Conservation (phyloP, 2,797 vertebrate species). For the Spondyliosoma cantharus region DNA sequence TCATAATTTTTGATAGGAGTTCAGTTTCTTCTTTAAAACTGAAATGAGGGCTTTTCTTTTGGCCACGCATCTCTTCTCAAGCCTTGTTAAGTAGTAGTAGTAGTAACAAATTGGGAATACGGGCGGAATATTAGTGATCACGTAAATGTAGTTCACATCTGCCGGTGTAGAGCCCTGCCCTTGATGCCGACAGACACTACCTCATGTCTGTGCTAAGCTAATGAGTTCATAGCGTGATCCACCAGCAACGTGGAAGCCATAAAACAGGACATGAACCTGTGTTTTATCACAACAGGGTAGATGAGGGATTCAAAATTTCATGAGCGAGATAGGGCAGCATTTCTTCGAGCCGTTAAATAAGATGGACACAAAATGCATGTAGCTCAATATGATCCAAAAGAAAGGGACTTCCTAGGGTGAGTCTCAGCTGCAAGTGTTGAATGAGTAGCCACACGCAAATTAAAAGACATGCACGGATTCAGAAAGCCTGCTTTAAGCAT, state of each 20-base stretch:
- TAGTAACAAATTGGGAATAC: too few relatives aligned
- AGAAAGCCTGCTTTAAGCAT: conserved; percentile 28
- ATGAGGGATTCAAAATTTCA: conserved; percentile 39
- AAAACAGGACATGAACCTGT: conserved; percentile 12
- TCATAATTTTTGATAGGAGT: too few relatives aligned
- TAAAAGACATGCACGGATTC: background rate
- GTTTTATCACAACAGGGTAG: conserved; percentile 22
- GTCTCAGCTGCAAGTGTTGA: conserved; percentile 1
- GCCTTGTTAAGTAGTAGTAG: too few relatives aligned
- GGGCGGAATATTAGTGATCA: too few relatives aligned
- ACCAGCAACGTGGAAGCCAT: conserved; percentile 10
- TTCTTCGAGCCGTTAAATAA: conserved; percentile 21
- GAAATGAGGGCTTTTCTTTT: too few relatives aligned
- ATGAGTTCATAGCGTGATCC: conserved; percentile 13
- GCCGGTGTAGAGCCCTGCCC: background rate
- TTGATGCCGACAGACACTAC: conserved; percentile 5
- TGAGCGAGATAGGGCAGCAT: conserved; percentile 8
- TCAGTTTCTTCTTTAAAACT: too few relatives aligned
- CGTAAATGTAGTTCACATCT: background rate
- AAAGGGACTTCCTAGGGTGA: background rate
- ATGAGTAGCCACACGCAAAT: conserved; percentile 12
- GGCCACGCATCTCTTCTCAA: too few relatives aligned
- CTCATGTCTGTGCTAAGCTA: conserved; percentile 9
- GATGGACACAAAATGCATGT: conserved; percentile 4
- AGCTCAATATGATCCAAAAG: background rate